A percentile compares a stretch with the other conserved stretches of the same genome.
phyloP scores from a whole-genome alignment of 2,113 vertebrate species.

The Onychostruthus taczanowskii region DNA sequence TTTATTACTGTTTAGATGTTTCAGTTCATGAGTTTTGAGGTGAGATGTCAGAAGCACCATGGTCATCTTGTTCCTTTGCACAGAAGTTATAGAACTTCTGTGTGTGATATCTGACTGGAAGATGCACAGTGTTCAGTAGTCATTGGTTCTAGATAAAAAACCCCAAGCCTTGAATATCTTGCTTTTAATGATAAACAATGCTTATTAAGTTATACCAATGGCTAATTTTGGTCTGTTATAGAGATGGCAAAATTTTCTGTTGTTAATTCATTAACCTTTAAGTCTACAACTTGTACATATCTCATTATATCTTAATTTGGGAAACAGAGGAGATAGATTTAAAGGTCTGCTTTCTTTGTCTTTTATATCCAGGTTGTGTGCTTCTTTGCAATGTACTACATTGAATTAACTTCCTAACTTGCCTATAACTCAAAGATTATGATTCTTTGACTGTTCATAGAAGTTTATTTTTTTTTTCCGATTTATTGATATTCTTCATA shows the following conservation, averaged over 20 bases:
- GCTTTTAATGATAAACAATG: background rate
- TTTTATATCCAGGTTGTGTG: background rate
- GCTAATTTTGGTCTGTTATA: background rate
- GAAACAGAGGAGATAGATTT: background rate
- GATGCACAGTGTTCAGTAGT: background rate
- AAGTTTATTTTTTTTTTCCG: background rate
- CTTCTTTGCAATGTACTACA: background rate
- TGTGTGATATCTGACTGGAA: background rate
- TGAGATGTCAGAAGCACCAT: background rate
- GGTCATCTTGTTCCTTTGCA: background rate
- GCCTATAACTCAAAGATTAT: background rate
- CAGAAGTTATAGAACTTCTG: background rate
- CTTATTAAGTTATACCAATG: background rate
- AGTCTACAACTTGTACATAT: background rate
- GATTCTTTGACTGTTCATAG: background rate
- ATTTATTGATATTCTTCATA: background rate
- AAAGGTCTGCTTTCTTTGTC: background rate
- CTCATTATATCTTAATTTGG: background rate
- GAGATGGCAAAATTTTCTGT: background rate
- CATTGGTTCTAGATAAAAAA: background rate
- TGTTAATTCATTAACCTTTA: background rate
- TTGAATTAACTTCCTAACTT: background rate
- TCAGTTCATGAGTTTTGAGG: background rate
- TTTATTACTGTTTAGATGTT: background rate
- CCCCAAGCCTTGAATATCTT: background rate